Evolutionary conservation across 2,888 invertebrate species (phyloP), one percentile per base, ranked within the genome.

Genomic region (Hoplodrina ambigua): DNA sequence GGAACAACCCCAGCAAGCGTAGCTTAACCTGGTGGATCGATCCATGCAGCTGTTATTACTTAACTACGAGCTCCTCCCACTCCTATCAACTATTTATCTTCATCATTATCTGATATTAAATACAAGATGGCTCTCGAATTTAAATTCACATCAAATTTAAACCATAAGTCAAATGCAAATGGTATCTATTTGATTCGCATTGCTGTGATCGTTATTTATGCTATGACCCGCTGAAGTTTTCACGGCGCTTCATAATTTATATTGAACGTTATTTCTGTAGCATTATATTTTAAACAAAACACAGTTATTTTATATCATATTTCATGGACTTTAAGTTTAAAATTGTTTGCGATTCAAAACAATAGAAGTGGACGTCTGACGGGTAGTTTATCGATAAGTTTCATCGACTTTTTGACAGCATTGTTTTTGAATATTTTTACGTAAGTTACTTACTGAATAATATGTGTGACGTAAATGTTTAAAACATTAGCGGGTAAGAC

Each of bases 121-220:
- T 78, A 52, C 57, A 50, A 68, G 30, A 64, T 67, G 63, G 68
- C 33, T 59, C 4, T 59, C 25, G 17, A 52, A 69, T 81, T 77
- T 46, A 66, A 77, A 81, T 78, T 68, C 67, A 66, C 61, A 30
- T 68, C 55, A 54, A 74, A 84, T 79, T 82, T 76, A 76, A 63
- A 82, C 56, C 69, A 72, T 77, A 77, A 80, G 72, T 80, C 75
- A 69, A 30, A 63, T 80, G 82, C 86, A 85, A 87, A 89, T 87
- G 75, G 75, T 73, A 78, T 81, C 86, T 82, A 87, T 89, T 88
- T 88, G 83, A 85, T 83, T 87, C 84, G 71, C 83, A 78, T 84
- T 80, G 75, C 53, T 69, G 78, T 80, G 55, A 57, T 69, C 30
- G 74, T 86, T 87, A 88, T 89, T 88, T 88, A 89, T 89, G 85